Conservation (phyloP, 2,797 vertebrate species). For the Chelidonichthys spinosus region DNA sequence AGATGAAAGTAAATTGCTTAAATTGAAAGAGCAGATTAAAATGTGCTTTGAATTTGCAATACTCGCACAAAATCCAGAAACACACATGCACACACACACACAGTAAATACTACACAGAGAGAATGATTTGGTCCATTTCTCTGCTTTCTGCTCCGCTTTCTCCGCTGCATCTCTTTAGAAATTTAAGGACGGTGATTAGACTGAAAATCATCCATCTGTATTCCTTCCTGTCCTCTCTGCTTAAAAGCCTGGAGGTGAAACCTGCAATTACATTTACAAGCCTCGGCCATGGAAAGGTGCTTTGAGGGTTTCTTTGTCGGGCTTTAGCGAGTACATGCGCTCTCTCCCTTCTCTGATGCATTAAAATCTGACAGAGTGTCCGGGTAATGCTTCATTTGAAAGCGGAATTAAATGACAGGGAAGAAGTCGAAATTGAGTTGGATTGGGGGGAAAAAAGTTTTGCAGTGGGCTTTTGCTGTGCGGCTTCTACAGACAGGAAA, state of each 20-base stretch:
- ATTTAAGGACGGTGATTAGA: conserved; percentile 69
- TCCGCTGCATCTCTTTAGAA: conserved; percentile 54
- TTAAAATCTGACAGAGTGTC: conserved; percentile 61
- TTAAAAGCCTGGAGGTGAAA: conserved; percentile 71
- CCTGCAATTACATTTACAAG: conserved; percentile 76
- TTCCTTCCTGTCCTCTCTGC: conserved; percentile 62
- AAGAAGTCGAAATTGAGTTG: conserved; percentile 42
- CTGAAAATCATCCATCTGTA: conserved; percentile 65
- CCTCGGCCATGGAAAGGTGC: conserved; percentile 67
- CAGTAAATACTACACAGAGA: not conserved
- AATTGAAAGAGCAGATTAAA: conserved; percentile 51
- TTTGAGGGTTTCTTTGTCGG: conserved; percentile 60
- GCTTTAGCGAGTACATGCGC: conserved; percentile 50
- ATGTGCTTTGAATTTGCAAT: conserved; percentile 37
- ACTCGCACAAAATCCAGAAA: conserved; percentile 7
- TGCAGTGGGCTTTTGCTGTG: conserved; percentile 29
- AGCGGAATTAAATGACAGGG: conserved; percentile 67
- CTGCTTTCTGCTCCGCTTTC: conserved; percentile 30
- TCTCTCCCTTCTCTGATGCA: conserved; percentile 42
- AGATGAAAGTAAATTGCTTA: conserved; percentile 58
- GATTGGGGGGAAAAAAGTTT: conserved; percentile 31
- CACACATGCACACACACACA: not conserved
- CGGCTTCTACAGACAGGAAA: conserved; percentile 35
- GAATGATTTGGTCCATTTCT: conserved; percentile 40
- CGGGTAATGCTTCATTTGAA: conserved; percentile 63